Percentiles rank a stretch among this genome's conserved stretches.
Evolutionary conservation across 2,888 invertebrate species (phyloP).

Genomic region (Abrostola triplasia): DNA sequence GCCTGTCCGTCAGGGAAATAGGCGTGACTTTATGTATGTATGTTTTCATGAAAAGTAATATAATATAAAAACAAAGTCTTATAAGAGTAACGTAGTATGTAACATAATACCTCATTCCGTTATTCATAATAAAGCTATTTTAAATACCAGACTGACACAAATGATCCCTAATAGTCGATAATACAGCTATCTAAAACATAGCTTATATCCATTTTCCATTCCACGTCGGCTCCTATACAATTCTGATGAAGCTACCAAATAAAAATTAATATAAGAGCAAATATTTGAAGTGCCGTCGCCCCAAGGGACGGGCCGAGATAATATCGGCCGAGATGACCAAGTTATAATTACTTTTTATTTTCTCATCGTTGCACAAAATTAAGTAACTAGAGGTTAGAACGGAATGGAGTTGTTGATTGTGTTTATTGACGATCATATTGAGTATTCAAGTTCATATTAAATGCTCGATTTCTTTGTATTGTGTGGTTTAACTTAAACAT

Average conservation of each 20-base stretch:
- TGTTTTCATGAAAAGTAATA: too few species aligned
- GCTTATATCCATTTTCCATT: not conserved
- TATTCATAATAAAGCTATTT: too few species aligned
- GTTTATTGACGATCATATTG: conserved; percentile 11
- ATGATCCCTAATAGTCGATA: not conserved
- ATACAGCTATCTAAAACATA: not conserved
- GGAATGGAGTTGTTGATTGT: conserved; percentile 35
- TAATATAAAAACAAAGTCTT: too few species aligned
- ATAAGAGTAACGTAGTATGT: too few species aligned
- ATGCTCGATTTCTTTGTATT: not conserved
- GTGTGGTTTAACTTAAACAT: too few species aligned
- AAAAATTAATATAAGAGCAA: conserved; percentile 62
- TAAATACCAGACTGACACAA: too few species aligned
- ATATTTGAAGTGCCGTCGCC: conserved; percentile 62
- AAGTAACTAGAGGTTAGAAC: conserved; percentile 45
- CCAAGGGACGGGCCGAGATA: conserved; percentile 62
- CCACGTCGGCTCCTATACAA: conserved; percentile 20
- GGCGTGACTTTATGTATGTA: too few species aligned
- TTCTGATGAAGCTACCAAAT: conserved; percentile 49
- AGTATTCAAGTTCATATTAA: not conserved
- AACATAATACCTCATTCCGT: too few species aligned
- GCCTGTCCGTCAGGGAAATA: too few species aligned
- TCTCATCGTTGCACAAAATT: conserved; percentile 64
- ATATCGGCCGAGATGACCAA: conserved; percentile 69
- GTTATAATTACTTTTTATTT: conserved; percentile 80